Percentiles rank a stretch among this genome's conserved stretches.
phyloP scores from a whole-genome alignment of 2,888 invertebrate genomes.

The Drosophila subsilvestris region DNA sequence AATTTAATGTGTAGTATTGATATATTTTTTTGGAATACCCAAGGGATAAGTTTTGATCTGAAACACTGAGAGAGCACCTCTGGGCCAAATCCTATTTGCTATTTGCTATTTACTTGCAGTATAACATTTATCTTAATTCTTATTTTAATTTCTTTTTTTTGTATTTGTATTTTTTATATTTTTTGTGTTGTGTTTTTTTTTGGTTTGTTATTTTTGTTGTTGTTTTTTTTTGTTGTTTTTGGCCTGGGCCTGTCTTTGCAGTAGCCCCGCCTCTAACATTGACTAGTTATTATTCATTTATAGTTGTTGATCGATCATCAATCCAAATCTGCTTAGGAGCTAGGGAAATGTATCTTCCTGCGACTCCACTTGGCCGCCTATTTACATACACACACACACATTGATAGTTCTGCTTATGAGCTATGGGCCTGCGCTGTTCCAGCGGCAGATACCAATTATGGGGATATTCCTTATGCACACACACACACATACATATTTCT shows the following conservation, averaged over 20 bases:
- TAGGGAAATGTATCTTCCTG: constrained; percentile 59
- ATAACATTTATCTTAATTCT: background rate
- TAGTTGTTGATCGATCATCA: constrained; percentile 3
- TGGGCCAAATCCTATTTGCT: background rate
- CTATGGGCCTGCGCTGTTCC: constrained; percentile 25
- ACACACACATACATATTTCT: constrained; percentile 3
- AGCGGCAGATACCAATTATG: constrained; percentile 18
- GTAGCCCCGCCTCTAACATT: constrained; percentile 5
- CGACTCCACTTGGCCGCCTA: too few relatives aligned
- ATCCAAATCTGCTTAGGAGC: constrained; percentile 46
- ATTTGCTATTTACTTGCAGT: background rate
- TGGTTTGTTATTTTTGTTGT: constrained; percentile 23
- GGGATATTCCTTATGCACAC: constrained; percentile 1
- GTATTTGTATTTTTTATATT: too few relatives aligned
- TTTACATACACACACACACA: constrained; percentile 7
- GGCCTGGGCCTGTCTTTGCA: too few relatives aligned
- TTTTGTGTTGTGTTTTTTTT: constrained; percentile 7
- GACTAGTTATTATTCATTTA: constrained; percentile 13
- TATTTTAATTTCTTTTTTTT: background rate
- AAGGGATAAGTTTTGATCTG: background rate
- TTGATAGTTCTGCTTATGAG: constrained; percentile 37
- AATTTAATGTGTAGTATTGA: background rate
- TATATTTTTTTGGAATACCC: background rate
- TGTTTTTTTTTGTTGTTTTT: background rate
- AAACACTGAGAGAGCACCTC: background rate